Percentiles rank a stretch among this genome's conserved stretches.
phyloP scores from a whole-genome alignment of 2,888 invertebrate species.

The Aspidiotus destructor region DNA sequence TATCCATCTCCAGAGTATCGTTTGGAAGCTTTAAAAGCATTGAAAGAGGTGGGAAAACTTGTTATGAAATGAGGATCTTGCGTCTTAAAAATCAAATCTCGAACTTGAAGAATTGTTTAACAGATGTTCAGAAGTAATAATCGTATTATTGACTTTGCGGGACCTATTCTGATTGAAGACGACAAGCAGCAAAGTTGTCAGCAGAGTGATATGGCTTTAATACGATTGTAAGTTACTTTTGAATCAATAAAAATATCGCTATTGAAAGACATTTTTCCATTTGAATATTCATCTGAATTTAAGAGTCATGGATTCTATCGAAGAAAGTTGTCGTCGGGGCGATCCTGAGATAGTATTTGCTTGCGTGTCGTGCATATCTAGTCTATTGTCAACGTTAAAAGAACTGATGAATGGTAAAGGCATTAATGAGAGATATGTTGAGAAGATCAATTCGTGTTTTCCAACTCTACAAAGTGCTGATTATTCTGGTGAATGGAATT shows the following conservation, averaged over 20 bases:
- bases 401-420: conserved; percentile 67
- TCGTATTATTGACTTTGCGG: conserved; percentile 63
- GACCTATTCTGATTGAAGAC: conserved; percentile 50
- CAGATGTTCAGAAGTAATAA: conserved; percentile 64
- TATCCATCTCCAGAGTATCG: conserved; percentile 78
- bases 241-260: neutral
- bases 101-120: neutral
- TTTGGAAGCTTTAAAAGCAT: conserved; percentile 71
- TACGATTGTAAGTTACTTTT: conserved; percentile 56
- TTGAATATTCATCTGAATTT: conserved; percentile 35
- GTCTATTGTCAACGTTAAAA: conserved; percentile 71
- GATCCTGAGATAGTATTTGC: conserved; percentile 66
- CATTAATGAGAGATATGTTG: conserved; percentile 52
- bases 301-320: conserved; percentile 84
- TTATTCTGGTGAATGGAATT: conserved; percentile 51
- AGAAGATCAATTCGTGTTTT: conserved; percentile 57
- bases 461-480: conserved; percentile 58
- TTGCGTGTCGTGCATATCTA: conserved; percentile 72
- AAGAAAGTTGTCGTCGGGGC: conserved; percentile 77
- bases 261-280: neutral
- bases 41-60: conserved; percentile 52
- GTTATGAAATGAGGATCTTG: too few species aligned
- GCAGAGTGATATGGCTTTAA: conserved; percentile 69
- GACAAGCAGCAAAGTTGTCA: conserved; percentile 48
- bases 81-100: too few species aligned